phyloP scores from a whole-genome alignment of 2,113 vertebrate species.

The Oreochromis niloticus region DNA sequence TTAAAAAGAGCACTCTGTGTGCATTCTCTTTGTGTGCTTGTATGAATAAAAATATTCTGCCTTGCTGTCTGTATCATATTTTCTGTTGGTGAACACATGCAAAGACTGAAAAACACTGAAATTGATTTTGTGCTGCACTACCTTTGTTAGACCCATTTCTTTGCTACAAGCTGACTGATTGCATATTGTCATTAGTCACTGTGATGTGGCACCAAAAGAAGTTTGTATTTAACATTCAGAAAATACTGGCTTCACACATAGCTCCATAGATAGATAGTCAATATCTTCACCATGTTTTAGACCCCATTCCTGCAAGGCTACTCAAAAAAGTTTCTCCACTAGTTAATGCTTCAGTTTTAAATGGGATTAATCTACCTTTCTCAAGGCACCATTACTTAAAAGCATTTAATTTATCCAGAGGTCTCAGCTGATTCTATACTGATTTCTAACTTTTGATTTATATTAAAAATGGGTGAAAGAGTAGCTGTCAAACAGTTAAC shows the following conservation, averaged over 20 bases:
- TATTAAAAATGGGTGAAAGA: not conserved
- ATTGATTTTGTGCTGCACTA: not conserved
- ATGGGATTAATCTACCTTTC: not conserved
- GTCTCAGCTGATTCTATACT: not conserved
- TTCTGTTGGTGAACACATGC: not conserved
- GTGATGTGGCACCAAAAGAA: not conserved
- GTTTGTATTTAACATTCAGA: not conserved
- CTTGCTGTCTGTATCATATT: not conserved
- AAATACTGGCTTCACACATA: not conserved
- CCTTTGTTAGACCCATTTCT: not conserved
- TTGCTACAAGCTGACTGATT: not conserved
- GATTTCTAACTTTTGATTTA: not conserved
- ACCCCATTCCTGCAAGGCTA: not conserved
- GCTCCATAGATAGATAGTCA: not conserved
- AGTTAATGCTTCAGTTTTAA: not conserved
- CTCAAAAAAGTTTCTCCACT: not conserved
- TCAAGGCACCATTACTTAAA: not conserved
- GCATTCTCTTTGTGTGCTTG: not conserved
- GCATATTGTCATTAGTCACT: not conserved
- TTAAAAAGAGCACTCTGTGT: not conserved
- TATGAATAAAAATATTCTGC: not conserved
- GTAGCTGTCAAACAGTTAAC: not conserved
- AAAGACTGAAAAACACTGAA: not conserved
- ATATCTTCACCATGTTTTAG: not conserved
- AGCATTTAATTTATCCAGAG: not conserved